These are phyloP conservation scores for Nesoenas mayeri DNA, from an alignment of 2,113 vertebrate species.

Conservation along the genomic window DNA sequence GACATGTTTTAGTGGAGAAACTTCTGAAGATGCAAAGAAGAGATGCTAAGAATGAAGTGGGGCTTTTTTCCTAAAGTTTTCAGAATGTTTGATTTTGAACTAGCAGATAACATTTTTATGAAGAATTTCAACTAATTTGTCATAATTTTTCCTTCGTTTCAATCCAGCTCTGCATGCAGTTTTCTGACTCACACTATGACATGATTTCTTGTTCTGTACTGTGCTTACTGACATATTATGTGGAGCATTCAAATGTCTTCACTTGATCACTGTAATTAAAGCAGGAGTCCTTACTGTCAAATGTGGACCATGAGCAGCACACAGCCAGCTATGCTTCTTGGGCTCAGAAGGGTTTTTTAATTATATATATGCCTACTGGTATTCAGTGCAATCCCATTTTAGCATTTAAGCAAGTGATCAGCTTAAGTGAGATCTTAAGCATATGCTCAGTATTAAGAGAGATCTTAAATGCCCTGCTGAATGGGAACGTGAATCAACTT, in stretches of 20 bases:
- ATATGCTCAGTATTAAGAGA: background rate
- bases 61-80: background rate
- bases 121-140: background rate
- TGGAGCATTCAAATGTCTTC: background rate
- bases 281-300: background rate
- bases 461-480: background rate
- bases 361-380: background rate
- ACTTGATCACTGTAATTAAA: slow-evolving; percentile 37
- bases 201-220: slow-evolving; percentile 3
- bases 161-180: background rate
- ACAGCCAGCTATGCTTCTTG: background rate
- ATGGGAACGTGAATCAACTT: background rate
- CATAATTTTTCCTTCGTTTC: background rate
- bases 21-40: background rate
- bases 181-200: slow-evolving; percentile 12
- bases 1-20: background rate
- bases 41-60: background rate
- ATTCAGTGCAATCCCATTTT: background rate
- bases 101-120: background rate
- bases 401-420: background rate
- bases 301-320: background rate
- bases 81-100: background rate
- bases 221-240: background rate
- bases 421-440: slow-evolving; percentile 20
- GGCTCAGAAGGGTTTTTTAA: background rate